These are phyloP conservation scores for Mythimna lalbum DNA, from an alignment of 2,888 invertebrate genomes.

Conservation along the genomic window DNA sequence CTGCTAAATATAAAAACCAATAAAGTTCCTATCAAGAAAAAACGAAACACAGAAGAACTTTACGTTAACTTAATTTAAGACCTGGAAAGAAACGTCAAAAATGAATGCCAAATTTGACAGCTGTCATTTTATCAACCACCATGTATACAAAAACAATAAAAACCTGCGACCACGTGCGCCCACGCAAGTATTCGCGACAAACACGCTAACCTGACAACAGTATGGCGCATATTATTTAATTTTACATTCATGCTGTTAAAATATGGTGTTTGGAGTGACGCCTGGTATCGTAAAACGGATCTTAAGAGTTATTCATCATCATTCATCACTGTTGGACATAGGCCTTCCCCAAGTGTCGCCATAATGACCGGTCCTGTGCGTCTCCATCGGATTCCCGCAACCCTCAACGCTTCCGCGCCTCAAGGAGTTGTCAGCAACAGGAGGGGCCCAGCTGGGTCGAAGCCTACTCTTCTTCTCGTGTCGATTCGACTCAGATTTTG, in stretches of 20 bases:
- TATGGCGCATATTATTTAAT: conserved; percentile 35
- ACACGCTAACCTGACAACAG: conserved; percentile 23
- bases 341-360: too few relatives aligned
- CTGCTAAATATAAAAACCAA: background rate
- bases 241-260: conserved; percentile 37
- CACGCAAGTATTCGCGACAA: conserved; percentile 59
- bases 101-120: background rate
- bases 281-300: background rate
- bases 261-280: background rate
- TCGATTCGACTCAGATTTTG: too few relatives aligned
- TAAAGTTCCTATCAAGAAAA: background rate
- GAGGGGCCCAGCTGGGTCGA: too few relatives aligned
- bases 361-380: too few relatives aligned
- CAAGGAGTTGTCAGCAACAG: too few relatives aligned
- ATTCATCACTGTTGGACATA: too few relatives aligned
- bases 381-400: too few relatives aligned
- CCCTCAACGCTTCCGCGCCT: too few relatives aligned
- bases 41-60: background rate
- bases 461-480: too few relatives aligned
- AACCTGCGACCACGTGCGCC: conserved; percentile 40
- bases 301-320: background rate
- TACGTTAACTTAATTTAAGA: background rate
- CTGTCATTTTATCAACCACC: conserved; percentile 1
- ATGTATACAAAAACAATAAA: conserved; percentile 57
- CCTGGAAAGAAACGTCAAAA: background rate